Evolutionary conservation across 2,888 invertebrate species (phyloP), one percentile per base, ranked within the genome.

Genomic region (Fragum sueziense): DNA sequence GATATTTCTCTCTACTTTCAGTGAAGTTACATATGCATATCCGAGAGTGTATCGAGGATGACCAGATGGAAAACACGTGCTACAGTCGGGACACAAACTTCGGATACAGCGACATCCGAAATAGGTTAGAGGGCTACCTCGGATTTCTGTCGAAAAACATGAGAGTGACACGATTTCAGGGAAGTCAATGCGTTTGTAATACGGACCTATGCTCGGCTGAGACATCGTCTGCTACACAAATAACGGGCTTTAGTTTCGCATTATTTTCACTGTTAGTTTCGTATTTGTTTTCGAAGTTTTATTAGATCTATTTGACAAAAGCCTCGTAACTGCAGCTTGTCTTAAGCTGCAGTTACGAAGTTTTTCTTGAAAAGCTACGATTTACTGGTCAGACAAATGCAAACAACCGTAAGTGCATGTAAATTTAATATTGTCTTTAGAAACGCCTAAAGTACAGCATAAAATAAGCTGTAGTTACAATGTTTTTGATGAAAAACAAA

Each of bases 1-100:
- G 33, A 47, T 52, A 20, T 52, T 52, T 51, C 4, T 47, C 52
- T 69, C 31, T 51, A 31, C 7, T 69, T 69, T n/a, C 69, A 69
- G 69, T 69, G 69, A 47, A 1, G 27, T 52, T 69, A 22, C 17
- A 51, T 31, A 69, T 69, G 69, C 69, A 69, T 31, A 31, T 69
- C 17, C 6, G 69, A 47, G 47, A 69, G 52, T 69, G 69, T 31
- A 51, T 69, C 17, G 27, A 17, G 20, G 11, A 22, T 25, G 29
- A 27, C 25, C 29, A 27, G 2, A 27, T 69, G 29, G 69, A 69
- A 31, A 69, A 69, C 31, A 67, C 11, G 22, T 69, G 69, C 29
- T 69, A 69, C 31, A 0, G 1, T n/a, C 25, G 69, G 17, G 34
- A 69, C 52, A 69, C 67, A 17, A 27, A 67, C 20, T 27, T 41